Conservation (phyloP, 23 tunicate genomes). For the Corella eumyota region DNA sequence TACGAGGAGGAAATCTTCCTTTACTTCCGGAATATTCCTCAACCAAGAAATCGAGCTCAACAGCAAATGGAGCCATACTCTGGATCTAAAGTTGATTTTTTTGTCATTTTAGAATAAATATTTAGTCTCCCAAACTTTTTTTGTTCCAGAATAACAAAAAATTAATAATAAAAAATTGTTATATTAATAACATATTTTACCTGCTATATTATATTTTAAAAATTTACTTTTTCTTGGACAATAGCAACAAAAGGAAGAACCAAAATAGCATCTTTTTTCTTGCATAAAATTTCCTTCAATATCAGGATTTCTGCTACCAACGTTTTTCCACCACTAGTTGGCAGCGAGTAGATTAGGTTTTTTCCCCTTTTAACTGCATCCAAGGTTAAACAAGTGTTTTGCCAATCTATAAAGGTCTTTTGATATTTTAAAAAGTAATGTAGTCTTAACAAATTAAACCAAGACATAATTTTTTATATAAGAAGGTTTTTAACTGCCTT, state of each 20-base stretch:
- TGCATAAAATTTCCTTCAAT: conserved; percentile 38
- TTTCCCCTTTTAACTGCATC: conserved; percentile 25
- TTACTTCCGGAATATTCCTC: conserved; percentile 94
- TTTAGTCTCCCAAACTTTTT: background rate
- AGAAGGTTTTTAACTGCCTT: no score
- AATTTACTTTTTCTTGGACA: conserved; percentile 83
- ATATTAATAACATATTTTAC: background rate
- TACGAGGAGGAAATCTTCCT: conserved; percentile 75
- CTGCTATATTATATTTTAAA: background rate
- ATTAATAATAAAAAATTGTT: background rate
- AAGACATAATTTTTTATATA: no score
- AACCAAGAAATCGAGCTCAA: conserved; percentile 56
- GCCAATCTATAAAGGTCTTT: conserved; percentile 93
- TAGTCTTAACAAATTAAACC: no score
- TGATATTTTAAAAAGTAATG: no score
- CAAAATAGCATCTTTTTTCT: conserved; percentile 59
- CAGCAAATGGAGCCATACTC: conserved; percentile 63
- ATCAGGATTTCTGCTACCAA: conserved; percentile 86
- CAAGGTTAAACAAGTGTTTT: conserved; percentile 51
- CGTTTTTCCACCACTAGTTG: conserved; percentile 93
- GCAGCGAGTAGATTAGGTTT: conserved; percentile 82
- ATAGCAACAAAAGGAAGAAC: conserved; percentile 90
- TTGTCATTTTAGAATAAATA: background rate
- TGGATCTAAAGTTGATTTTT: conserved; percentile 28
- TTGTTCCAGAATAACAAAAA: background rate